Evolutionary conservation across 2,113 vertebrate genomes (phyloP), one percentile per base, ranked within the genome.

Genomic region (Pachypanchax playfairii): DNA sequence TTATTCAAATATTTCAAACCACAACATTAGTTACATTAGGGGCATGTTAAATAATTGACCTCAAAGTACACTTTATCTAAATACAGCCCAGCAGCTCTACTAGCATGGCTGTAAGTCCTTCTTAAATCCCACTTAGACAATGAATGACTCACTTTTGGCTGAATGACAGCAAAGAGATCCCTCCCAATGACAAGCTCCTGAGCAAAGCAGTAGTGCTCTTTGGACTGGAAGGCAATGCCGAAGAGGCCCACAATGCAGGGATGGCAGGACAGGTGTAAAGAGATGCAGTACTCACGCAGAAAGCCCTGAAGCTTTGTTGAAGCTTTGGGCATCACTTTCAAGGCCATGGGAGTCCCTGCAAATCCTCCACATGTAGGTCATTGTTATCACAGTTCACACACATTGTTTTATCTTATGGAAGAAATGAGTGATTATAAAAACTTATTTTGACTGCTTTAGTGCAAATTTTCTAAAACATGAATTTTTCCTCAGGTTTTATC

Each of bases 151-250:
- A 98, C 96, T 54, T 92, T 92, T 17, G 96, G 96, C 73, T 94
- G 91, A 85, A 98, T 98, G 88, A 96, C 91, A 47, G 93, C 87
- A 46, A 98, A 96, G 66, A 98, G 92, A 75, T 98, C 96, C n/a
- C 92, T 92, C 0, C 95, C 94, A 35, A 94, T 88, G 0, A 95
- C 88, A 0, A 96, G 92, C 81, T 98, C 95, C 0, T 93, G 96
- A 35, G 96, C 92, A 59, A 97, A 98, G 63, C 93, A 95, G 14
- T 97, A 98, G 81, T 95, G 92, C 38, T 91, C 84, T 8, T 90
- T 74, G 0, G 96, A 97, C 81, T 97, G 94, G 4, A 98, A 94
- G 77, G 93, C 94, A 1, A 98, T 96, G 61, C 96, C 96, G 1
- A 94, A 97, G 82, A 96, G 91, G 0, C 91, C 56, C 1, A 97